Base-by-base conservation (phyloP, 2,888 invertebrate species). In the Melieria picta region DNA sequence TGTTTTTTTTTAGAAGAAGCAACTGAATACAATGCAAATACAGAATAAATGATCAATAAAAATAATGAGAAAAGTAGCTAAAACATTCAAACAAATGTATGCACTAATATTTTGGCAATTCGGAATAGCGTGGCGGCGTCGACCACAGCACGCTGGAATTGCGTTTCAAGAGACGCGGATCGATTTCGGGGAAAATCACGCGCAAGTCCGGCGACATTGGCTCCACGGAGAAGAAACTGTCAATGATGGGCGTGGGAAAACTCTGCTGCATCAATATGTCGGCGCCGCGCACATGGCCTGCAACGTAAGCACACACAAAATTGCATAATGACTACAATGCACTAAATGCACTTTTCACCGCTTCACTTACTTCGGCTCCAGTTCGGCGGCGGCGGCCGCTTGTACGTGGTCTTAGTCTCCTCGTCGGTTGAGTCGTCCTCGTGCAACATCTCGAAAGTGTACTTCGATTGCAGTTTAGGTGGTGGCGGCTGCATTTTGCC, bases 121-220 rank as follows among this genome's bases (percentile, higher is more conserved):
- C 88, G 4, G 90, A 90, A 81, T 89, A 91, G 58, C 90, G 86
- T 1, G 93, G 93, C 61, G 93, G 92, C 9, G 91, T 91, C 77
- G 91, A 89, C 94, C 94, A 94, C 68, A 91, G 89, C 57, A 92
- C 93, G 79, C 93, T 93, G 0, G 93, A 93, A 55, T 92, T 93
- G 57, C 93, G 89, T 83, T 91, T 91, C 79, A 93, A 87, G 56
- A 89, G 88, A 62, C 87, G 88, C 64, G 90, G 89, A 84, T 92
- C 91, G 76, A 93, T 92, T 74, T 87, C 86, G 52, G 91, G 90
- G 88, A 94, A 94, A 63, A 94, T 89, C 74, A 89, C 89, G 70
- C 88, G 86, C 73, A 94, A 88, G 88, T 93, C 91, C 1, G 92
- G 91, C 4, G 90, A 89, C 83, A 89, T 89, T 69, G 89, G 88